phyloP scores from a whole-genome alignment of 2,888 invertebrate species.

The Megalurothrips usitatus region DNA sequence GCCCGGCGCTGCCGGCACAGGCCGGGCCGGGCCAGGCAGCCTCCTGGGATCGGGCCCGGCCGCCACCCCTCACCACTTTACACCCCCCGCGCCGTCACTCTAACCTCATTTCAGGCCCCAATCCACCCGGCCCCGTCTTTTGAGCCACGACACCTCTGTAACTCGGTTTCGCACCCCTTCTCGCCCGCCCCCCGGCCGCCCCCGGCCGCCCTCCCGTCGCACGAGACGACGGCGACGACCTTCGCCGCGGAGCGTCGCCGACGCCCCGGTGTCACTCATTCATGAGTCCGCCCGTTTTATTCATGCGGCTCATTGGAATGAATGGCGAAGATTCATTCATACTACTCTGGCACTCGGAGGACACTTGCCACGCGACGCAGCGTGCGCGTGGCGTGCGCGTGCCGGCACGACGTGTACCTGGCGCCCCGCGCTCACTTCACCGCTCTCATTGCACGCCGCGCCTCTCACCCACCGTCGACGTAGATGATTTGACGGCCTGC shows the following conservation, averaged over 20 bases:
- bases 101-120: constrained; percentile 14
- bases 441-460: too few relatives aligned
- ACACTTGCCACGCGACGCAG: too few relatives aligned
- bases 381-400: background rate
- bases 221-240: background rate
- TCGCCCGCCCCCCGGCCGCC: background rate
- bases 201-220: background rate
- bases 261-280: background rate
- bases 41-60: background rate
- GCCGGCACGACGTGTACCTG: too few relatives aligned
- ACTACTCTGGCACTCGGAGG: background rate
- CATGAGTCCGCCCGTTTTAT: background rate
- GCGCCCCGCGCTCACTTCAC: background rate
- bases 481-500: too few relatives aligned
- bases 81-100: background rate
- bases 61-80: background rate
- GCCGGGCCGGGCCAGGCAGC: background rate
- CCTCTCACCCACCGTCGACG: too few relatives aligned
- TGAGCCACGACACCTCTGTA: constrained; percentile 20
- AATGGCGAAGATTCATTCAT: background rate
- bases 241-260: too few relatives aligned
- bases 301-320: background rate
- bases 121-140: constrained; percentile 18
- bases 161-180: constrained; percentile 13
- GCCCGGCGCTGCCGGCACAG: too few relatives aligned